Evolutionary conservation across 2,113 vertebrate genomes (phyloP).

Genomic region (Indicator indicator): DNA sequence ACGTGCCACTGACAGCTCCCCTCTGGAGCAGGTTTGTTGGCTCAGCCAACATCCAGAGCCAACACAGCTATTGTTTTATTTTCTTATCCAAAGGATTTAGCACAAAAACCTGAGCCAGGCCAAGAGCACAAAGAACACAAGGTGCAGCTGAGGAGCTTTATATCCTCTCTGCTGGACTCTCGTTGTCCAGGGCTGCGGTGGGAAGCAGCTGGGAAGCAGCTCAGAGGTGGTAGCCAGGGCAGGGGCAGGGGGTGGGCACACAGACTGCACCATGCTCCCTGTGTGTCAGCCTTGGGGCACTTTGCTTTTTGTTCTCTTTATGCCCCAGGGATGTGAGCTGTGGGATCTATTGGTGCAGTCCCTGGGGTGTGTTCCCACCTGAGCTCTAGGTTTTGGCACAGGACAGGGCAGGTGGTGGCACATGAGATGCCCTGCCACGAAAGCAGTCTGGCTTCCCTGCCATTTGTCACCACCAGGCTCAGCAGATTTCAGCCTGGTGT

Average conservation of each 20-base stretch:
- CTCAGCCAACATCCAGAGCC: not conserved
- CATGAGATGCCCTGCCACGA: not conserved
- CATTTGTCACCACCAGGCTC: not conserved
- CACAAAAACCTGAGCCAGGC: constrained; percentile 19
- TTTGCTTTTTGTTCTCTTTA: not conserved
- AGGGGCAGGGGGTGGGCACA: not conserved
- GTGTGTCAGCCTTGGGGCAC: not conserved
- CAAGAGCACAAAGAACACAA: not conserved
- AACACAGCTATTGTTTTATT: not conserved
- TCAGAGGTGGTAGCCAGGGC: not conserved
- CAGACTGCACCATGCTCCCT: rapidly evolving
- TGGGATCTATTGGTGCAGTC: not conserved
- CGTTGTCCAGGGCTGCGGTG: not conserved
- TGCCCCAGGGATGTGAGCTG: not conserved
- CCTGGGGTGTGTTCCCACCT: not conserved
- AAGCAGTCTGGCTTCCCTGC: rapidly evolving
- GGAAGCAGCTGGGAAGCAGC: not conserved
- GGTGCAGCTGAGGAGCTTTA: constrained; percentile 12
- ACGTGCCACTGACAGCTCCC: not conserved
- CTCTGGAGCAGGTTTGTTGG: not conserved
- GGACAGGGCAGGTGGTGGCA: not conserved
- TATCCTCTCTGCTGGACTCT: not conserved
- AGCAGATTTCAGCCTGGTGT: not conserved
- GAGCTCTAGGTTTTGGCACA: not conserved
- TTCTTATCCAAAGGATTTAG: constrained; percentile 59